Percentiles rank a stretch among this genome's conserved stretches.
phyloP scores from a whole-genome alignment of 1,140 invertebrate species.

The Sarcophaga bullata region DNA sequence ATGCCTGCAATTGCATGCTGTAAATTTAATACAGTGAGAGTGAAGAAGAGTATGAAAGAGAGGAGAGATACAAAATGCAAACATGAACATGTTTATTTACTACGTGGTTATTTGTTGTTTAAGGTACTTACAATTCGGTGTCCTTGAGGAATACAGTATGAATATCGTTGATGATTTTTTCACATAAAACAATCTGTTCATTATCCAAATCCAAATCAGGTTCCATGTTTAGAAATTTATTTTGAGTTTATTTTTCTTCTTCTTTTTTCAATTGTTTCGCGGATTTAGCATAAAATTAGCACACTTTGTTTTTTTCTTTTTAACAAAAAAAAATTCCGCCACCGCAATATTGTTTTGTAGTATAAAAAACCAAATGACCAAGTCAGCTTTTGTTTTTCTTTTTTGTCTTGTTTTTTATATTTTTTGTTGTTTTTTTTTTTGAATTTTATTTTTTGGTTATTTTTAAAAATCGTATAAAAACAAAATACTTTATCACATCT shows the following conservation, averaged over 20 bases:
- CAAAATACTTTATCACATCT: slow-evolving; percentile 22
- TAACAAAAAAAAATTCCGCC: slow-evolving; percentile 11
- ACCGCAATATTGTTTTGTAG: neutral
- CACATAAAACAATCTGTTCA: slow-evolving; percentile 74
- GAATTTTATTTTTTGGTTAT: slow-evolving; percentile 14
- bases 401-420: no score
- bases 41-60: slow-evolving; percentile 13
- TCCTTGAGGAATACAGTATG: slow-evolving; percentile 78
- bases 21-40: neutral
- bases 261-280: slow-evolving; percentile 13
- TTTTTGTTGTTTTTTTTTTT: neutral
- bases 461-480: slow-evolving; percentile 15
- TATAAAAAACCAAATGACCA: slow-evolving; percentile 12
- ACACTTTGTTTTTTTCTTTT: neutral
- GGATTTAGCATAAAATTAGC: slow-evolving; percentile 18
- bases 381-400: slow-evolving; percentile 32
- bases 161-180: slow-evolving; percentile 82
- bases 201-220: slow-evolving; percentile 66
- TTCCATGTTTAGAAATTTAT: slow-evolving; percentile 44
- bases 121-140: slow-evolving; percentile 72
- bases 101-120: neutral
- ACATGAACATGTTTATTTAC: neutral
- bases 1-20: neutral
- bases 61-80: neutral
- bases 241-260: slow-evolving; percentile 22